Evolutionary conservation across 2,113 vertebrate genomes (phyloP).

Genomic region (Notothenia rossii): DNA sequence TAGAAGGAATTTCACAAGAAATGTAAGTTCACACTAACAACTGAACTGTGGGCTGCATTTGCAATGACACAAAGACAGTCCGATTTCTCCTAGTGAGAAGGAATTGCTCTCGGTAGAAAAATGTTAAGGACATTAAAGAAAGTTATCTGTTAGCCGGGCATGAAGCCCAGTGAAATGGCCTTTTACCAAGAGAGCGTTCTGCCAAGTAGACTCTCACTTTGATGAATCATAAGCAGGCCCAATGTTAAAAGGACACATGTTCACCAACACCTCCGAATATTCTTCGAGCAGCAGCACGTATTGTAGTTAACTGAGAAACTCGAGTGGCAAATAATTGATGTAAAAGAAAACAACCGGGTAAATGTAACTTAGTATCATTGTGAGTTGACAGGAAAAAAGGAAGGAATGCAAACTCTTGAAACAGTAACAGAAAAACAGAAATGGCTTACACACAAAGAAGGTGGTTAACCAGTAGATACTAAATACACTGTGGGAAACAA

Average conservation of each 20-base stretch:
- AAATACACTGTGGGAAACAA: not conserved
- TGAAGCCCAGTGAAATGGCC: slow-evolving; percentile 30
- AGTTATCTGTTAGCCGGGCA: slow-evolving; percentile 53
- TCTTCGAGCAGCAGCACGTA: slow-evolving; percentile 2
- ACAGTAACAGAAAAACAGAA: slow-evolving; percentile 46
- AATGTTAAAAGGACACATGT: slow-evolving; percentile 17
- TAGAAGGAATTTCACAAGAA: slow-evolving; percentile 77
- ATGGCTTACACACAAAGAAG: slow-evolving; percentile 18
- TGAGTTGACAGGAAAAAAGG: slow-evolving; percentile 14
- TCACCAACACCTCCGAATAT: slow-evolving; percentile 36
- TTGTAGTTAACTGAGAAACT: slow-evolving; percentile 27
- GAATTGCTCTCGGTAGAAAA: not conserved
- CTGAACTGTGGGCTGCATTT: not conserved
- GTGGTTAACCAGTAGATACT: slow-evolving; percentile 30
- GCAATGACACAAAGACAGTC: not conserved
- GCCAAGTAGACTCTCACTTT: slow-evolving; percentile 26
- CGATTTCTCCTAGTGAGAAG: not conserved
- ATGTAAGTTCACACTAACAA: not conserved
- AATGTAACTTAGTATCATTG: slow-evolving; percentile 28
- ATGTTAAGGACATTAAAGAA: slow-evolving; percentile 36
- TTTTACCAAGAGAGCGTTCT: slow-evolving; percentile 46
- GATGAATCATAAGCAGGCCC: slow-evolving; percentile 28
- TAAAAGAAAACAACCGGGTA: slow-evolving; percentile 60
- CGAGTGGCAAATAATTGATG: slow-evolving; percentile 68
- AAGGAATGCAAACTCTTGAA: slow-evolving; percentile 23